Percentiles rank a stretch among this genome's conserved stretches.
Evolutionary conservation across 2,113 vertebrate genomes (phyloP).

Genomic region (Clarias batrachus): DNA sequence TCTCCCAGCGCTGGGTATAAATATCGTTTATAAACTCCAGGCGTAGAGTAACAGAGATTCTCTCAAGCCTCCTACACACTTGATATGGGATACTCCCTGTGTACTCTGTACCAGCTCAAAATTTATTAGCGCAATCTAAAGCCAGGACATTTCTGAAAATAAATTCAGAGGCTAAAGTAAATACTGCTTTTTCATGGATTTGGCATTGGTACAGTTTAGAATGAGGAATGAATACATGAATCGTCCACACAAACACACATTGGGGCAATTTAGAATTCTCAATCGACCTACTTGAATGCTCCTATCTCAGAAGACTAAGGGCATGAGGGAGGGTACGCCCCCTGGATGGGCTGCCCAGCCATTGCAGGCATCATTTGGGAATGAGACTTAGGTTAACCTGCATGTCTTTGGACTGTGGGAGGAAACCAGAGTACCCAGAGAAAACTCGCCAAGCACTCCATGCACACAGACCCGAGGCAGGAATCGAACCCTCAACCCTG

Average conservation of each 20-base stretch:
- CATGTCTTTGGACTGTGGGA: too few relatives aligned
- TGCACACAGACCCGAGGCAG: too few relatives aligned
- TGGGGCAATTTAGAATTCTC: background rate
- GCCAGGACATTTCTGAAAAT: background rate
- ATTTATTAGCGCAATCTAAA: background rate
- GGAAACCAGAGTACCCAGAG: too few relatives aligned
- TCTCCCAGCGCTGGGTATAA: conserved; percentile 8
- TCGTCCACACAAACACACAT: background rate
- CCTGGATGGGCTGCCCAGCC: too few relatives aligned
- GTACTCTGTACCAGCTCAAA: background rate
- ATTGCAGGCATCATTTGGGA: too few relatives aligned
- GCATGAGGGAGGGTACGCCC: too few relatives aligned
- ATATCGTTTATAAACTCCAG: conserved; percentile 8
- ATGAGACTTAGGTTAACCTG: too few relatives aligned
- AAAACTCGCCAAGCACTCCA: too few relatives aligned
- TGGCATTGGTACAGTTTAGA: background rate
- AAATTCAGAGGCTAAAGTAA: background rate
- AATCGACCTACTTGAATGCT: background rate
- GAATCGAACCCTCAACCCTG: too few relatives aligned
- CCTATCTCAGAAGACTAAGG: background rate
- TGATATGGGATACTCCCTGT: conserved; percentile 2
- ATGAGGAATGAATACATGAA: background rate
- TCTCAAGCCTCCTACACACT: conserved; percentile 1
- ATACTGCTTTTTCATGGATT: background rate
- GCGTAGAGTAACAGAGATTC: background rate